Evolutionary conservation across 2,113 vertebrate species (phyloP).

Genomic region (Carettochelys insculpta): DNA sequence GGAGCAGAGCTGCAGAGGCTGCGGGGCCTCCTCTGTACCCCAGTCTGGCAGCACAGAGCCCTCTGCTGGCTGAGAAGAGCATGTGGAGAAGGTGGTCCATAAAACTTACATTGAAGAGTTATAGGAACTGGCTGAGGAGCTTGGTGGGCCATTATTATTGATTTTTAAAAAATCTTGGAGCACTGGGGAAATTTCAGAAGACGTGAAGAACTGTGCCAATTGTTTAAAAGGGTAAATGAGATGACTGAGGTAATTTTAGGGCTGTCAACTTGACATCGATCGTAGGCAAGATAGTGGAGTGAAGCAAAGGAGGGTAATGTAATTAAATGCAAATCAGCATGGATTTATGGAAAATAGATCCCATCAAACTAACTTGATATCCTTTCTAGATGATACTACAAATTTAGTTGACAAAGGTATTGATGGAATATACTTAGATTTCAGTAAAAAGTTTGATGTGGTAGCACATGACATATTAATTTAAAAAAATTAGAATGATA

Average conservation of each 20-base stretch:
- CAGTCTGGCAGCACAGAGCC: no score
- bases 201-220: not conserved
- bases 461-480: not conserved
- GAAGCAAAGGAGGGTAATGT: not conserved
- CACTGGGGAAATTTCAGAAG: not conserved
- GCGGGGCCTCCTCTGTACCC: no score
- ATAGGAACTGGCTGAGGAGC: not conserved
- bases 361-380: not conserved
- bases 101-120: not conserved
- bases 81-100: no score
- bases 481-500: not conserved
- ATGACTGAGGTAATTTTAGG: not conserved
- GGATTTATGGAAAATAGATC: not conserved
- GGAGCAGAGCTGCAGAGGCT: no score
- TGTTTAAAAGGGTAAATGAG: not conserved
- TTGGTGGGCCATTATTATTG: not conserved
- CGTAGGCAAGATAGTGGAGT: not conserved
- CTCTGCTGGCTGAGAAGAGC: no score
- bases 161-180: not conserved
- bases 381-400: not conserved
- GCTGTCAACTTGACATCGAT: not conserved
- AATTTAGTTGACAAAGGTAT: not conserved
- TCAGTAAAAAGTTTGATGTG: not conserved
- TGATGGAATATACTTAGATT: no score
- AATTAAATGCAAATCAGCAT: no score